phyloP scores from a whole-genome alignment of 2,888 invertebrate genomes.

The Pandemis corylana region DNA sequence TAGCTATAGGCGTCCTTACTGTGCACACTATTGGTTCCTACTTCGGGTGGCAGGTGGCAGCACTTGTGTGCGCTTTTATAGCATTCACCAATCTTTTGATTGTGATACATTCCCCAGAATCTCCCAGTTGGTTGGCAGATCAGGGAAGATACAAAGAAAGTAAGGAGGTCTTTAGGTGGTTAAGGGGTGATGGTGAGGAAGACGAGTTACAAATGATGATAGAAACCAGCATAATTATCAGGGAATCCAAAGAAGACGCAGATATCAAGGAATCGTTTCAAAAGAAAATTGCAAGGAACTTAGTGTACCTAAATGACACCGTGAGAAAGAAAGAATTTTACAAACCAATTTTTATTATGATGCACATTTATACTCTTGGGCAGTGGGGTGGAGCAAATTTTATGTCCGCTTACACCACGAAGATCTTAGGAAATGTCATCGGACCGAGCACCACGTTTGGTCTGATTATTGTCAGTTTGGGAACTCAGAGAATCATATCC shows the following conservation, averaged over 20 bases:
- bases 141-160: constrained; percentile 81
- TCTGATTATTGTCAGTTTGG: constrained; percentile 65
- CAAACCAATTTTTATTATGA: constrained; percentile 69
- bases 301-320: constrained; percentile 56
- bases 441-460: constrained; percentile 59
- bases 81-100: constrained; percentile 74
- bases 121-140: constrained; percentile 86
- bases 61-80: constrained; percentile 73
- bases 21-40: constrained; percentile 86
- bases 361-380: constrained; percentile 63
- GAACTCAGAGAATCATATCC: constrained; percentile 67
- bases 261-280: constrained; percentile 51
- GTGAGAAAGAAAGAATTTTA: constrained; percentile 64
- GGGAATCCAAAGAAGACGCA: constrained; percentile 55
- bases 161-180: constrained; percentile 81
- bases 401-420: constrained; percentile 62
- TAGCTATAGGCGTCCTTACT: constrained; percentile 84
- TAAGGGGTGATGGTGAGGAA: constrained; percentile 79
- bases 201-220: constrained; percentile 73
- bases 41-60: constrained; percentile 82
- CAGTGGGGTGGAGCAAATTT: constrained; percentile 71
- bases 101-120: constrained; percentile 80
- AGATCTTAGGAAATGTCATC: constrained; percentile 65
- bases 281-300: constrained; percentile 51
- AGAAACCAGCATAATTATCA: constrained; percentile 60